These are phyloP conservation scores for Sesamia nonagrioides DNA, from an alignment of 1,140 invertebrate species.

Conservation along the genomic window DNA sequence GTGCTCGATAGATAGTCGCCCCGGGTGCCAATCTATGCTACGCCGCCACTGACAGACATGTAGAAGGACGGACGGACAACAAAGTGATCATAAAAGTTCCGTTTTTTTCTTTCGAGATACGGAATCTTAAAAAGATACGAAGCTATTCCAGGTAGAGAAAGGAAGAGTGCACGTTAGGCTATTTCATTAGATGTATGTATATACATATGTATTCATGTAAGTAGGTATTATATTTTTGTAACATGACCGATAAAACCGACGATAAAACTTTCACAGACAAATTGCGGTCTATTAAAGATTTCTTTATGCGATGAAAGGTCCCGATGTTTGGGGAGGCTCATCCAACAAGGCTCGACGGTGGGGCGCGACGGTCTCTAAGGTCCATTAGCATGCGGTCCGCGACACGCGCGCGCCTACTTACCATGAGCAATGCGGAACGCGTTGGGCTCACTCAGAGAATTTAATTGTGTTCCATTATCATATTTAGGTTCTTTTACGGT, in stretches of 20 bases:
- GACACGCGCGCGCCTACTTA: constrained; percentile 76
- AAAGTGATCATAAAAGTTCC: no score
- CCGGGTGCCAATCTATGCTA: no score
- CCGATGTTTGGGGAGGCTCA: constrained; percentile 71
- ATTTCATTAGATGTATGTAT: constrained; percentile 30
- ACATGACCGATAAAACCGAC: constrained; percentile 51
- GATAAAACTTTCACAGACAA: constrained; percentile 77
- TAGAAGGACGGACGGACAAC: no score
- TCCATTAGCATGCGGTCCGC: constrained; percentile 77
- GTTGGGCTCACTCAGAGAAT: constrained; percentile 83
- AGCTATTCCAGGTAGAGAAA: not conserved
- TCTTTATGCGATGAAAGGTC: constrained; percentile 73
- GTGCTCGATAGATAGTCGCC: no score
- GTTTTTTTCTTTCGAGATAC: no score
- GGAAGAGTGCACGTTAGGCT: not conserved
- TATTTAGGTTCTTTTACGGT: constrained; percentile 87
- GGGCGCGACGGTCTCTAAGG: constrained; percentile 57
- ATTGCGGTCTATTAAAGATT: constrained; percentile 76
- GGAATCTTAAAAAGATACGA: no score
- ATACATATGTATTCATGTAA: no score
- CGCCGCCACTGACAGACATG: no score
- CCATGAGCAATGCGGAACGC: constrained; percentile 85
- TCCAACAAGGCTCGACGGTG: constrained; percentile 71
- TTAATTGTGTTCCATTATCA: constrained; percentile 87
- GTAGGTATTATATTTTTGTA: constrained; percentile 25